A percentile compares a stretch with the other conserved stretches of the same genome.
Conservation (phyloP, 2,797 vertebrate genomes). For the Gobionotothen gibberifrons region DNA sequence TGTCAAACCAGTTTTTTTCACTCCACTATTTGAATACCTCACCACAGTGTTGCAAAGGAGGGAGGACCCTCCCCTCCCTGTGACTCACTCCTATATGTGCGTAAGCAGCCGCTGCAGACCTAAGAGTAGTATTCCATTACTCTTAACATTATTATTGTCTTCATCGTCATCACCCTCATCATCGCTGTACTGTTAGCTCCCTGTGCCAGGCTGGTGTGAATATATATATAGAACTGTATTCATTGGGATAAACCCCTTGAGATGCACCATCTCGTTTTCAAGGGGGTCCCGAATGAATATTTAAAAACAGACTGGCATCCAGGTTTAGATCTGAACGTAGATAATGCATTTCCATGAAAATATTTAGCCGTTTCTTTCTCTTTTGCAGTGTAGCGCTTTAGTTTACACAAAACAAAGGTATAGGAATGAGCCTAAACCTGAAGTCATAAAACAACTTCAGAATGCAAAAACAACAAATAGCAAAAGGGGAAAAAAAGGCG, state of each 20-base stretch:
- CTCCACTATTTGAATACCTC: slow-evolving; percentile 68
- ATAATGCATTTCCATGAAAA: slow-evolving; percentile 58
- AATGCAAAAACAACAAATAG: background rate
- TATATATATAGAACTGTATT: no score
- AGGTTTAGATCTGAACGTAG: slow-evolving; percentile 45
- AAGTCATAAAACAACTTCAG: slow-evolving; percentile 6
- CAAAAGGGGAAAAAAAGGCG: background rate
- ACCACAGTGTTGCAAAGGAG: slow-evolving; percentile 59
- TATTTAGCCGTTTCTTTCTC: slow-evolving; percentile 35
- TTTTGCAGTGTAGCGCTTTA: background rate
- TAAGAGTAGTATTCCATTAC: slow-evolving; percentile 81
- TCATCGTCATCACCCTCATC: slow-evolving; percentile 55
- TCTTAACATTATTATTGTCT: slow-evolving; percentile 56
- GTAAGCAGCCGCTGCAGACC: slow-evolving; percentile 71
- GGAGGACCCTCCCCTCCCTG: slow-evolving; percentile 67
- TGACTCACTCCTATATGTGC: slow-evolving; percentile 76
- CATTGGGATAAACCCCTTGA: no score
- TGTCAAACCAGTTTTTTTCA: slow-evolving; percentile 75
- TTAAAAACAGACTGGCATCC: slow-evolving; percentile 27
- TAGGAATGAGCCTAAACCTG: background rate
- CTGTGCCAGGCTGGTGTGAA: slow-evolving; percentile 42
- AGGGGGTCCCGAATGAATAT: no score
- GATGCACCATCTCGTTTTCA: no score
- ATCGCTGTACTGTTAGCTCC: slow-evolving; percentile 12
- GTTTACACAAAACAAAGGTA: background rate